Evolutionary conservation across 2,888 invertebrate species (phyloP).

Genomic region (Helobdella robusta): DNA sequence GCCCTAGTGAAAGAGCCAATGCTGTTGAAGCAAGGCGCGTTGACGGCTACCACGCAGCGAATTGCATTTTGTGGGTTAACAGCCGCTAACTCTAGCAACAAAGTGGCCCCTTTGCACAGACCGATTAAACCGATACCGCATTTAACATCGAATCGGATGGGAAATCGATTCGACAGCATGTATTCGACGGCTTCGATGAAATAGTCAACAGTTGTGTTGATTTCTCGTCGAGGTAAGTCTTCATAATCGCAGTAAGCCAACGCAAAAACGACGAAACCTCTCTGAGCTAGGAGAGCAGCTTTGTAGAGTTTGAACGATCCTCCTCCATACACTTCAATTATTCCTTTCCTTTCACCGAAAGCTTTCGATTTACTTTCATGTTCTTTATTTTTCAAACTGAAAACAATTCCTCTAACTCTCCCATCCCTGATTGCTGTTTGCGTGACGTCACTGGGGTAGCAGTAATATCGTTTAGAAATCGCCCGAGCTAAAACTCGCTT

Average conservation of each 20-base stretch:
- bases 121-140: neutral
- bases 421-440: neutral
- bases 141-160: neutral
- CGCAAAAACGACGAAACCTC: neutral
- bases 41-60: neutral
- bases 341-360: neutral
- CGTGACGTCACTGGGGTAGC: neutral
- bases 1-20: neutral
- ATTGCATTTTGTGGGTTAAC: neutral
- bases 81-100: neutral
- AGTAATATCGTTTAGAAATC: neutral
- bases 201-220: neutral
- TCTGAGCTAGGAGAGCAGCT: neutral
- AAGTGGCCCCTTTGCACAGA: neutral
- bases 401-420: neutral
- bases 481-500: neutral
- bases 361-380: neutral
- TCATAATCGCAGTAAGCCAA: conserved; percentile 3
- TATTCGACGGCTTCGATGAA: neutral
- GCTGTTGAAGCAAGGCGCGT: conserved; percentile 1
- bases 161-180: neutral
- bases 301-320: neutral
- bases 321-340: neutral
- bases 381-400: neutral
- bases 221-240: neutral